Conservation (phyloP, 2,888 invertebrate species). For the Tetrapedia diversipes region DNA sequence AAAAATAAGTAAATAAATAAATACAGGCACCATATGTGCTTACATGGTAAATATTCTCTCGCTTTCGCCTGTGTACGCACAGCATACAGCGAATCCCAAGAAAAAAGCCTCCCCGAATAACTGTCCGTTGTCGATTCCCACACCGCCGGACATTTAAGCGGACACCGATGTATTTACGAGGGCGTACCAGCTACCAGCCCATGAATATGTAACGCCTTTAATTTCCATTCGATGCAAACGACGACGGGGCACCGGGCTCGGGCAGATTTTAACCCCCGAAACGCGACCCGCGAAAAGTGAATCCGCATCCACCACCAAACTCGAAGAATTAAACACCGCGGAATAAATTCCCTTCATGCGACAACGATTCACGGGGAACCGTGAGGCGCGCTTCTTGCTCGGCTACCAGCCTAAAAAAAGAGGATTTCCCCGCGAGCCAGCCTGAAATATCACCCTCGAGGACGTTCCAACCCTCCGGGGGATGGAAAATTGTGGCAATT, state of each 20-base stretch:
- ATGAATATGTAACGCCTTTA: constrained; percentile 43
- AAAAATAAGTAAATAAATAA: too few relatives aligned
- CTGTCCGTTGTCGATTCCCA: too few relatives aligned
- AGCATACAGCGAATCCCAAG: too few relatives aligned
- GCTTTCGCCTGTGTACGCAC: too few relatives aligned
- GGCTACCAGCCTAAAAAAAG: background rate
- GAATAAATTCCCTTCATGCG: constrained; percentile 28
- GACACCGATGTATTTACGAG: constrained; percentile 25
- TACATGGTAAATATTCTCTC: too few relatives aligned
- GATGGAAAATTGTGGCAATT: constrained; percentile 1
- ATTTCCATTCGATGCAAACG: constrained; percentile 44
- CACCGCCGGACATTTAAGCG: too few relatives aligned
- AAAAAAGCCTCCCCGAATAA: too few relatives aligned
- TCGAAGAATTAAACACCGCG: too few relatives aligned
- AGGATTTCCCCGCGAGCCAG: background rate
- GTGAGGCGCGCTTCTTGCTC: constrained; percentile 8
- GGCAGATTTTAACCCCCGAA: constrained; percentile 26
- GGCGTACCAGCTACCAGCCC: background rate
- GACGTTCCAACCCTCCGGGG: too few relatives aligned
- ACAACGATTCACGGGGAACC: constrained; percentile 15
- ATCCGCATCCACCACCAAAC: too few relatives aligned
- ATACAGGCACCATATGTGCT: too few relatives aligned
- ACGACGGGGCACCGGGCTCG: constrained; percentile 7
- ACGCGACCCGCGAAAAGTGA: constrained; percentile 12
- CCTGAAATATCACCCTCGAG: constrained; percentile 17